Evolutionary conservation across 1,140 invertebrate species (phyloP), one percentile per base, ranked within the genome.

Genomic region (Brachionus calyciflorus): DNA sequence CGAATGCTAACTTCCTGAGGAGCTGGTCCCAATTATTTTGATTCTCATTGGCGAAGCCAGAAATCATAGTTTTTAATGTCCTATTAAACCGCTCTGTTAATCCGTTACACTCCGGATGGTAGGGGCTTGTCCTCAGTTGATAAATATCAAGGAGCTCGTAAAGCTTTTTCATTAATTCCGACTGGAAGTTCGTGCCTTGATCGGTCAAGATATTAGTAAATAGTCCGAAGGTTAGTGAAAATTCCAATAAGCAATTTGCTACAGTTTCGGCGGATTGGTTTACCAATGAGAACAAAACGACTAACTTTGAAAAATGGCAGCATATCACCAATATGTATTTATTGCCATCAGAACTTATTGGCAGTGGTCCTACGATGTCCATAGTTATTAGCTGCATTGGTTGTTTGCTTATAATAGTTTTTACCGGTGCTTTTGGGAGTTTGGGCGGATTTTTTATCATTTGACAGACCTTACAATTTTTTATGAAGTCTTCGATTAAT

Each of bases 241-340:
- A 76, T 12, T 84, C 77, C 26, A 81, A 69, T 0, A 85, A 79
- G 0, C 77, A 79, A n/a, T 81, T 77, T 1, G 82, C 84, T 9
- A 85, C 77, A 0, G 81, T 84, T 37, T 76, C 44, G 0, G 83
- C 82, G 14, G 82, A 80, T 78, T 85, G 81, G 77, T 87, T 80
- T 5, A 81, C 81, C 9, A 86, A 77, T 0, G 81, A 73, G 51
- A 81, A 81, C 19, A 78, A 80, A 78, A 85, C 83, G 0, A 80
- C 70, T 80, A 81, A 86, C 68, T 83, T 86, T 4, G 80, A 85
- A 76, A 86, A 87, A 77, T 79, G 68, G 76, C 84, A 81, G 49
- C 78, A 76, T 9, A 83, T 63, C 1, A 84, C 82, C 9, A 85
- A 41, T 7, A 85, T 80, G 78, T 84, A 84, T 76, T 79, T 80